These are phyloP conservation scores for Kryptolebias marmoratus DNA, from an alignment of 2,113 vertebrate species.

Conservation along the genomic window DNA sequence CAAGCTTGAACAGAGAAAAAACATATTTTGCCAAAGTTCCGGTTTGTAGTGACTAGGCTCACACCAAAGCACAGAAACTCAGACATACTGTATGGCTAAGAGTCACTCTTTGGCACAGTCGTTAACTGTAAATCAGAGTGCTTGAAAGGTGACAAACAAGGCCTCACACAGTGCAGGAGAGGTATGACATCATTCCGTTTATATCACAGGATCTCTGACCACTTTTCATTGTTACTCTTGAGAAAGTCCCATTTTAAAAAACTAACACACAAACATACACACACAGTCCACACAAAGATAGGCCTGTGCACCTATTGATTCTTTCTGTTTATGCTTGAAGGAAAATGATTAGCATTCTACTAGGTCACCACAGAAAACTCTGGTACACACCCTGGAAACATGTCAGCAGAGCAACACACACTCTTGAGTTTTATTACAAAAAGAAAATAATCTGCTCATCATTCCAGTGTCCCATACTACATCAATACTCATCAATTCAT, in stretches of 20 bases:
- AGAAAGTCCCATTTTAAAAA: constrained; percentile 20
- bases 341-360: constrained; percentile 30
- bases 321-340: constrained; percentile 25
- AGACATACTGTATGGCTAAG: not conserved
- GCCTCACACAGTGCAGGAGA: not conserved
- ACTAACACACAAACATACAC: not conserved
- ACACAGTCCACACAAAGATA: not conserved
- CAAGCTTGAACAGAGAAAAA: not conserved
- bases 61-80: constrained; percentile 4
- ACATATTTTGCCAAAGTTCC: constrained; percentile 8
- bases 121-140: not conserved
- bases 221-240: constrained; percentile 6
- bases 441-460: constrained; percentile 34
- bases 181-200: not conserved
- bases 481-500: constrained; percentile 16
- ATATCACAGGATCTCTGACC: no score
- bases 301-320: constrained; percentile 31
- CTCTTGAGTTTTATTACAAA: constrained; percentile 24
- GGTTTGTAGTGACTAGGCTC: constrained; percentile 17
- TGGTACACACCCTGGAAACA: constrained; percentile 7
- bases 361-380: constrained; percentile 16
- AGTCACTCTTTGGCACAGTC: not conserved
- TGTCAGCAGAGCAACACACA: constrained; percentile 7
- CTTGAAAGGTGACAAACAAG: constrained; percentile 10
- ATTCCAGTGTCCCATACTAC: constrained; percentile 1